Conservation (phyloP, 2,797 vertebrate genomes). For the Alcedo quadribrachys region DNA sequence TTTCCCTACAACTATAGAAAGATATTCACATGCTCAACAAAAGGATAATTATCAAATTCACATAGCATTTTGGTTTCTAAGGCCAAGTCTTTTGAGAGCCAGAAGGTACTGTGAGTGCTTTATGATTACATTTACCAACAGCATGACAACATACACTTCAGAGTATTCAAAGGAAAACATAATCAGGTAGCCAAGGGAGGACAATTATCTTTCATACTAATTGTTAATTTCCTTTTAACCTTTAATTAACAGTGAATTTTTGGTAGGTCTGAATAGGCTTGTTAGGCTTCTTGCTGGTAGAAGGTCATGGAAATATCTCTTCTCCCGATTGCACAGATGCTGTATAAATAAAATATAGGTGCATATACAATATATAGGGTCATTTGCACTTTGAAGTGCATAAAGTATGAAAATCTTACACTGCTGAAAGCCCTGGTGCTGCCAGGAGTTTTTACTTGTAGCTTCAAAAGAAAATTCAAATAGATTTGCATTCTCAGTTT, state of each 20-base stretch:
- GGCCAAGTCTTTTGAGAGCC: constrained; percentile 49
- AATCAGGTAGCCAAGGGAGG: constrained; percentile 75
- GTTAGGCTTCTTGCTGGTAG: constrained; percentile 69
- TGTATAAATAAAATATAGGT: constrained; percentile 70
- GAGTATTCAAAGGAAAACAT: constrained; percentile 65
- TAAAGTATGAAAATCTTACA: constrained; percentile 41
- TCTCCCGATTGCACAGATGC: constrained; percentile 55
- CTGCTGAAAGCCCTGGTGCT: constrained; percentile 35
- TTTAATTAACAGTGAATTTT: constrained; percentile 80
- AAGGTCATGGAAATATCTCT: constrained; percentile 70
- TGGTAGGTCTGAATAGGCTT: constrained; percentile 60
- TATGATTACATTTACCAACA: constrained; percentile 62
- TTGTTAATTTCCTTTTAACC: constrained; percentile 77
- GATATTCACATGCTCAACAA: background rate
- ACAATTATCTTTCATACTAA: constrained; percentile 78
- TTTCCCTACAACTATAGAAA: background rate
- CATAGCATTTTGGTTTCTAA: constrained; percentile 41
- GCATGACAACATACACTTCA: constrained; percentile 59
- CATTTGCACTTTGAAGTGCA: constrained; percentile 49
- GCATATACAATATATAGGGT: constrained; percentile 40
- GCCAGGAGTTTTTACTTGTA: constrained; percentile 52
- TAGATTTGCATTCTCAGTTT: constrained; percentile 42
- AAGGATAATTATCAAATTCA: constrained; percentile 31
- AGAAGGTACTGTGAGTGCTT: constrained; percentile 11
- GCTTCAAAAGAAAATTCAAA: constrained; percentile 72